Percentiles rank a stretch among this genome's conserved stretches.
Evolutionary conservation across 1,140 invertebrate species (phyloP).

Genomic region (Neodiprion lecontei): DNA sequence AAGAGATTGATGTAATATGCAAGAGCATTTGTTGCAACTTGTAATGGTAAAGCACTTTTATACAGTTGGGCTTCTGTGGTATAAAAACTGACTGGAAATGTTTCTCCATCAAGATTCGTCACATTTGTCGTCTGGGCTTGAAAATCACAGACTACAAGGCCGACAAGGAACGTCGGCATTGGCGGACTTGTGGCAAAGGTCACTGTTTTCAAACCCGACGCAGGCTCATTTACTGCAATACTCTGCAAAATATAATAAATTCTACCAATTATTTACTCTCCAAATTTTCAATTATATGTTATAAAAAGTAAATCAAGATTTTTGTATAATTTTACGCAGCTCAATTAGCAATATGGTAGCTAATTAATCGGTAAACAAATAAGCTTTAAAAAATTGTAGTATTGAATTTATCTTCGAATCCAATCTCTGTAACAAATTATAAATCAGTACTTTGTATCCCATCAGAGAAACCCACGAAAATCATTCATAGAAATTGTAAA

Average conservation of each 20-base stretch:
- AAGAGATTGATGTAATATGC: conserved; percentile 91
- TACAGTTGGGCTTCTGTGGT: conserved; percentile 76
- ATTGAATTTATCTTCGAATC: neutral
- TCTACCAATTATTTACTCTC: too few species aligned
- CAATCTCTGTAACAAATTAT: too few species aligned
- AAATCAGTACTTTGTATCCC: too few species aligned
- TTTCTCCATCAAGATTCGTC: conserved; percentile 61
- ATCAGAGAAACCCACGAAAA: too few species aligned
- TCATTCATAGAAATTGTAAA: too few species aligned
- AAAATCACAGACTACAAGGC: conserved; percentile 93
- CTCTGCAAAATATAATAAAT: conserved; percentile 39
- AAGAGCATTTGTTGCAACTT: conserved; percentile 78
- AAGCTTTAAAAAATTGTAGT: neutral
- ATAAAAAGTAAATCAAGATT: too few species aligned
- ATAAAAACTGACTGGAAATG: conserved; percentile 75
- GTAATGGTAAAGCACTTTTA: conserved; percentile 81
- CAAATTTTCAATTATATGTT: too few species aligned
- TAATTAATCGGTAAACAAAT: neutral
- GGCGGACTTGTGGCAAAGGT: conserved; percentile 81
- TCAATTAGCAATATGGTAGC: neutral
- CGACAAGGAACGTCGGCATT: conserved; percentile 93
- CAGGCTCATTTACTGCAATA: conserved; percentile 49
- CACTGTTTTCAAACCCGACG: conserved; percentile 59
- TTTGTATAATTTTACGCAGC: too few species aligned
- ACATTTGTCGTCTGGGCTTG: conserved; percentile 63